A percentile compares a stretch with the other conserved stretches of the same genome.
Conservation (phyloP, 2,888 invertebrate genomes). For the Melangyna quadrimaculata region DNA sequence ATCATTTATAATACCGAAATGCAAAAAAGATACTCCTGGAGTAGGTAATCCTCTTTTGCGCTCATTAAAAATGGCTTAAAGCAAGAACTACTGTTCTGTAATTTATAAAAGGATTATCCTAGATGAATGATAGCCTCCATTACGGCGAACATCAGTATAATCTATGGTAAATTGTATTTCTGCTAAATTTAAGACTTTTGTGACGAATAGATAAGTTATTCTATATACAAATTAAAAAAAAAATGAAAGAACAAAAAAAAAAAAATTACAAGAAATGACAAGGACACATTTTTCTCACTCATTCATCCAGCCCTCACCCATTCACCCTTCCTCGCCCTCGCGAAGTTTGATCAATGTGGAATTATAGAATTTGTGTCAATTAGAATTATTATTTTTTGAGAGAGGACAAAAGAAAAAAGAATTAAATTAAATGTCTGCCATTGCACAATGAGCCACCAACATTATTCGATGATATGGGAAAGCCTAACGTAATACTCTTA, state of each 20-base stretch:
- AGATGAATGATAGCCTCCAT: conserved; percentile 53
- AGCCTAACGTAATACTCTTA: conserved; percentile 53
- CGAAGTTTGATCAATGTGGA: neutral
- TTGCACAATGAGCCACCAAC: neutral
- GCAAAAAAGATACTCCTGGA: conserved; percentile 3
- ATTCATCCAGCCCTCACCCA: neutral
- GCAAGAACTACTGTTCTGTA: conserved; percentile 43
- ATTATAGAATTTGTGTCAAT: conserved; percentile 25
- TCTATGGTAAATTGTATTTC: conserved; percentile 39
- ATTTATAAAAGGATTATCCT: conserved; percentile 60
- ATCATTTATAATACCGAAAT: neutral
- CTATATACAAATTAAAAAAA: neutral
- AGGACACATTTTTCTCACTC: conserved; percentile 7
- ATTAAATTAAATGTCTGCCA: conserved; percentile 15
- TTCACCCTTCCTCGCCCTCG: neutral
- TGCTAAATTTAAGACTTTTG: conserved; percentile 42
- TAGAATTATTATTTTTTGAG: conserved; percentile 2
- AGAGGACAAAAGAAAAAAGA: neutral
- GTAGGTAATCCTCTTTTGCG: conserved; percentile 54
- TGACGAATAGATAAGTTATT: conserved; percentile 25
- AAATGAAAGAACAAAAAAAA: neutral
- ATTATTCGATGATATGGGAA: conserved; percentile 21
- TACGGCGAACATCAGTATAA: conserved; percentile 35
- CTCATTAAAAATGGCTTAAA: conserved; percentile 56
- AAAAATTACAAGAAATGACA: neutral